A percentile compares a stretch with the other conserved stretches of the same genome.
Evolutionary conservation across 1,140 invertebrate species (phyloP).

Genomic region (Harlomillsia oculata): DNA sequence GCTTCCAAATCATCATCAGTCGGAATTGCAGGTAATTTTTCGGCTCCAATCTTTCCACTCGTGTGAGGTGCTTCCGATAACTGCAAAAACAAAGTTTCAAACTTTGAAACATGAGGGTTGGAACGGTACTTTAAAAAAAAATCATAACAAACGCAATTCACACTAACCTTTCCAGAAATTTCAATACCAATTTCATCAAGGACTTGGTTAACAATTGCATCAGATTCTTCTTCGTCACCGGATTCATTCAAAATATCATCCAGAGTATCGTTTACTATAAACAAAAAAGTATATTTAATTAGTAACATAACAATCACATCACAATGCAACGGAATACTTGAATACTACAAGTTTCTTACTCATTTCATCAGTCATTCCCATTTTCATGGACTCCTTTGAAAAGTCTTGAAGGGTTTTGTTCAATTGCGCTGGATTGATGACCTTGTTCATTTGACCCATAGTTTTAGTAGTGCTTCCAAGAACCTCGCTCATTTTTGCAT

Average conservation of each 20-base stretch:
- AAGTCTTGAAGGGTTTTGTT: constrained; percentile 72
- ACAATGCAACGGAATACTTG: background rate
- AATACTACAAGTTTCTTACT: constrained; percentile 48
- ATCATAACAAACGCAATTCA: background rate
- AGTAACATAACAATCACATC: too few species aligned
- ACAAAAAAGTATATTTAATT: constrained; percentile 33
- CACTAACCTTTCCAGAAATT: constrained; percentile 67
- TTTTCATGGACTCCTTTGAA: constrained; percentile 66
- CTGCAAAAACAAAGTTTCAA: constrained; percentile 35
- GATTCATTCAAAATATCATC: constrained; percentile 82
- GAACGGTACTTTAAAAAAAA: background rate
- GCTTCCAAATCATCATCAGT: constrained; percentile 66
- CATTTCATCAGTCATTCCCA: constrained; percentile 93
- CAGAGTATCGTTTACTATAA: constrained; percentile 75
- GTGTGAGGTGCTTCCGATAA: constrained; percentile 51
- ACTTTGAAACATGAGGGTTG: background rate
- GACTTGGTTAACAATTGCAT: constrained; percentile 75
- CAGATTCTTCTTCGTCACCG: constrained; percentile 79
- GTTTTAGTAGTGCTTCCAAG: constrained; percentile 78
- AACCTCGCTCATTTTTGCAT: constrained; percentile 70
- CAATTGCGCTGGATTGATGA: constrained; percentile 75
- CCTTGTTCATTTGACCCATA: constrained; percentile 76
- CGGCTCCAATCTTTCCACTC: constrained; percentile 50
- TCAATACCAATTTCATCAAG: constrained; percentile 94
- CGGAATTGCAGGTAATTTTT: constrained; percentile 38